phyloP scores from a whole-genome alignment of 2,113 vertebrate species.

The Brachionichthys hirsutus region DNA sequence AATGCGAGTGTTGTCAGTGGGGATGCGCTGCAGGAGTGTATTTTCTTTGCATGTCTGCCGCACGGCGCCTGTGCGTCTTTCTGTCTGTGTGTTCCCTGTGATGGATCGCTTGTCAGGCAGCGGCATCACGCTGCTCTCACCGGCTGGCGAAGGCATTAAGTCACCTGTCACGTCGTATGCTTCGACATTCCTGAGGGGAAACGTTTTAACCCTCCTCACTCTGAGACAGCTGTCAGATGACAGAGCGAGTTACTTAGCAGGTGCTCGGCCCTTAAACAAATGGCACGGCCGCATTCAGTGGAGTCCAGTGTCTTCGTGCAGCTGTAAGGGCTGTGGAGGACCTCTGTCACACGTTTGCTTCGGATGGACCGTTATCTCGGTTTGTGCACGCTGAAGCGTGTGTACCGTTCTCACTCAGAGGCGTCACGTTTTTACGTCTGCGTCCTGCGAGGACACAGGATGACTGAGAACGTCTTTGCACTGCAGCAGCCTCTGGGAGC shows the following conservation, averaged over 20 bases:
- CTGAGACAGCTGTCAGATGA: slow-evolving; percentile 55
- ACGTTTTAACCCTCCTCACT: slow-evolving; percentile 68
- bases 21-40: slow-evolving; percentile 11
- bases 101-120: slow-evolving; percentile 78
- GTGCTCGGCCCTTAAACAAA: slow-evolving; percentile 18
- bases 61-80: slow-evolving; percentile 49
- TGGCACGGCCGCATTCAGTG: slow-evolving; percentile 12
- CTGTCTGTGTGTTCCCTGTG: slow-evolving; percentile 72
- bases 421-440: slow-evolving; percentile 10
- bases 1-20: background rate
- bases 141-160: slow-evolving; percentile 74
- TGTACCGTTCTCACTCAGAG: slow-evolving; percentile 3
- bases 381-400: slow-evolving; percentile 6
- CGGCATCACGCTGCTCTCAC: slow-evolving; percentile 57
- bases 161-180: slow-evolving; percentile 71
- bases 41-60: slow-evolving; percentile 35
- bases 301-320: slow-evolving; percentile 31
- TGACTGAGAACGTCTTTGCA: slow-evolving; percentile 32
- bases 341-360: slow-evolving; percentile 29
- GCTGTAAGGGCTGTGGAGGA: slow-evolving; percentile 40
- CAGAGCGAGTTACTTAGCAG: slow-evolving; percentile 49
- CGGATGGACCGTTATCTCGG: slow-evolving; percentile 18
- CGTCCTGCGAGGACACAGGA: slow-evolving; percentile 28
- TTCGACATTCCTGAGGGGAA: slow-evolving; percentile 66
- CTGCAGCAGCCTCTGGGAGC: slow-evolving; percentile 30